These are phyloP conservation scores for Monochamus saltuarius DNA, from an alignment of 1,140 invertebrate species.

Conservation along the genomic window DNA sequence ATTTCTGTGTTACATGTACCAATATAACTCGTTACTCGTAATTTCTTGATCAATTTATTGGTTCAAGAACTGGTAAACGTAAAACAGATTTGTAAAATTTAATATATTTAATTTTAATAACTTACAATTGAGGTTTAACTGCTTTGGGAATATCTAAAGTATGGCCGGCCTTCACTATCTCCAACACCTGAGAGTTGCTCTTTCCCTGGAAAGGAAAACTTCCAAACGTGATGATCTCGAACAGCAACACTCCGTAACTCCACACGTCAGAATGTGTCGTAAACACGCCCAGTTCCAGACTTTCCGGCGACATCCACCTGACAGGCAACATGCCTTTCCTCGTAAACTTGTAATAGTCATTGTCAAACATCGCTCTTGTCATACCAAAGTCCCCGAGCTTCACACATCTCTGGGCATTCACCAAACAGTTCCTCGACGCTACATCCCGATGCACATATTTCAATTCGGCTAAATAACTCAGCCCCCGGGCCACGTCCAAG, in stretches of 20 bases:
- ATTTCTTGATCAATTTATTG: too few species aligned
- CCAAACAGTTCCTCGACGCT: conserved; percentile 84
- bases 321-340: conserved; percentile 82
- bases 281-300: conserved; percentile 77
- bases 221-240: conserved; percentile 85
- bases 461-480: conserved; percentile 76
- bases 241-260: conserved; percentile 82
- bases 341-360: conserved; percentile 85
- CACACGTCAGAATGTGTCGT: conserved; percentile 83
- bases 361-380: conserved; percentile 84
- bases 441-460: conserved; percentile 88
- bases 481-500: conserved; percentile 79
- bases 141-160: conserved; percentile 71
- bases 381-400: conserved; percentile 94
- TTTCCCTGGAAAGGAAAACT: conserved; percentile 85
- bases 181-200: conserved; percentile 81
- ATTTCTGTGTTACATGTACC: too few species aligned
- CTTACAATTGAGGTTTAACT: conserved; percentile 77
- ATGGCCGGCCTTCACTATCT: conserved; percentile 74
- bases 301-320: conserved; percentile 91
- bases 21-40: too few species aligned
- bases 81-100: too few species aligned
- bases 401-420: conserved; percentile 77
- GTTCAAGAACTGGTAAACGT: too few species aligned
- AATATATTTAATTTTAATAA: conserved; percentile 45